Evolutionary conservation across 2,888 invertebrate genomes (phyloP), one percentile per base, ranked within the genome.

Genomic region (Torymus texanus): DNA sequence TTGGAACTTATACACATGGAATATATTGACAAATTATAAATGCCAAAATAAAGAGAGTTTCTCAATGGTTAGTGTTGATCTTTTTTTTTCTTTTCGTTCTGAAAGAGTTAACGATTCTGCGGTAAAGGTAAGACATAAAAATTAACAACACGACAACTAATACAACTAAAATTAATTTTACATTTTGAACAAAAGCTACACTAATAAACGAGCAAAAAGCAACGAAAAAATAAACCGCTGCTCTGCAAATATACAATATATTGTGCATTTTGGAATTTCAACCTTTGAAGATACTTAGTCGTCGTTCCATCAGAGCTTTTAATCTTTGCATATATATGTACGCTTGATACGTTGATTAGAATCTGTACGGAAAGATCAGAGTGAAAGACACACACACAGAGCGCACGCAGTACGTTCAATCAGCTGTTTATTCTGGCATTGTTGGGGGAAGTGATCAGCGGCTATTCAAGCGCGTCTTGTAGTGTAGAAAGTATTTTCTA

Each of bases 391-490:
- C 11, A 55, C 12, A 51, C 14, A 72, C 18, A 21, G 13, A 58
- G 53, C 24, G 21, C 70, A 77, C 66, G 41, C 41, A 41, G 55
- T 61, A 16, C 65, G 21, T 65, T 65, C 59, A 82, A 82, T 82
- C 56, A 84, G 80, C 86, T 87, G 84, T 87, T 87, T 87, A 85
- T 87, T 86, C 85, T 86, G 85, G 87, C 86, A 85, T 85, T 85
- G 56, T 61, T 41, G 41, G 63, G 75, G 11, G 58, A 83, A 83
- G 76, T 77, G 70, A 68, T 79, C 62, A 79, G 67, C 2, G 41
- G 12, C 55, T 24, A 62, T 61, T 63, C 75, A 82, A 84, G 70
- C 83, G 76, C 82, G 75, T 83, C 79, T 83, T 82, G 82, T 87
- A 86, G 85, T 87, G 83, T 84, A 85, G 85, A 84, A 83, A 82